Evolutionary conservation across 2,888 invertebrate genomes (phyloP).

Genomic region (Craniophora ligustri): DNA sequence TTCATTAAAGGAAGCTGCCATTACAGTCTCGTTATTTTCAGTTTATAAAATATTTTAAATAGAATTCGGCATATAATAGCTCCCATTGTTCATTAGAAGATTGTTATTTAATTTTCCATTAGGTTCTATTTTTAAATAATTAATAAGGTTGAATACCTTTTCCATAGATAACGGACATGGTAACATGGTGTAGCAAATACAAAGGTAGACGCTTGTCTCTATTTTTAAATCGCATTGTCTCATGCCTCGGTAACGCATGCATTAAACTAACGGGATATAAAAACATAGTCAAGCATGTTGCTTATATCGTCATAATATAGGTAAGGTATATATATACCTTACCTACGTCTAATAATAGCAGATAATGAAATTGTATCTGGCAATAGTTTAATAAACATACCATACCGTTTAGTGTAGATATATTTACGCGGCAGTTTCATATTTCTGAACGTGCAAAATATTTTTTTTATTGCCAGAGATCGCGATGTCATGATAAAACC

Average conservation of each 20-base stretch:
- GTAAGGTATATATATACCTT: neutral
- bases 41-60: too few relatives aligned
- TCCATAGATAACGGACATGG: constrained; percentile 36
- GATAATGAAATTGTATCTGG: constrained; percentile 14
- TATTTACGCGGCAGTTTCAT: constrained; percentile 30
- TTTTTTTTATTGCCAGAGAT: constrained; percentile 10
- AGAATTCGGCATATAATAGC: constrained; percentile 31
- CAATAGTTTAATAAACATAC: constrained; percentile 32
- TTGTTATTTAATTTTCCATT: too few relatives aligned
- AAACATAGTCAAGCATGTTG: constrained; percentile 6
- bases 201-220: constrained; percentile 30
- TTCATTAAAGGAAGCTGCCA: too few relatives aligned
- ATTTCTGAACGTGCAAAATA: constrained; percentile 34
- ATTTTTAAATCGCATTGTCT: constrained; percentile 60
- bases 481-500: neutral
- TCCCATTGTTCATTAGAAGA: too few relatives aligned
- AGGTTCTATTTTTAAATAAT: neutral
- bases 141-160: neutral
- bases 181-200: constrained; percentile 30
- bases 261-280: constrained; percentile 48
- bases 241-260: constrained; percentile 49
- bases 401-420: neutral
- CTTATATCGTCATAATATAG: neutral
- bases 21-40: too few relatives aligned
- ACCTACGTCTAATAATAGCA: too few relatives aligned